These are phyloP conservation scores for Spheniscus humboldti DNA, from an alignment of 2,797 vertebrate genomes.

Conservation along the genomic window DNA sequence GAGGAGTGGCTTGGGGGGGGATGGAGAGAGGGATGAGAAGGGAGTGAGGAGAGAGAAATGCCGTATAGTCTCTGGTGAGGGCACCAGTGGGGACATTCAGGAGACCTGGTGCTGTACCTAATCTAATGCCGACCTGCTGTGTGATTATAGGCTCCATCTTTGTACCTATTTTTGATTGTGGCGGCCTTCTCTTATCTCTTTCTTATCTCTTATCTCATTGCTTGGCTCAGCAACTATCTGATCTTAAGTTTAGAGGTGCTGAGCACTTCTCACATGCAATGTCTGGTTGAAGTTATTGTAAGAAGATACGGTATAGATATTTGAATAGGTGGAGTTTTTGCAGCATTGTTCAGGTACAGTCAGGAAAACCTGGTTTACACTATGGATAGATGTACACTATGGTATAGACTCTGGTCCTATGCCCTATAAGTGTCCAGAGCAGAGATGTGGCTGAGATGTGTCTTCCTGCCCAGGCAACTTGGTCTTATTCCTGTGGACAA, in stretches of 20 bases:
- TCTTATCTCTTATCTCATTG: neutral
- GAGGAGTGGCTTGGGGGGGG: constrained; percentile 14
- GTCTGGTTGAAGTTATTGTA: neutral
- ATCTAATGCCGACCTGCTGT: neutral
- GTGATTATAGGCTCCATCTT: neutral
- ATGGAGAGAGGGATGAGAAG: neutral
- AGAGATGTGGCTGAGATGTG: neutral
- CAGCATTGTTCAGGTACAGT: neutral
- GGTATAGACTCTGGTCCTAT: neutral
- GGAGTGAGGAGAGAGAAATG: constrained; percentile 9
- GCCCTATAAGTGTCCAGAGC: neutral
- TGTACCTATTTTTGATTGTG: neutral
- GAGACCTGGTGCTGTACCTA: neutral
- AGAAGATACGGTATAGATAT: neutral
- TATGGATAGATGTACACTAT: neutral
- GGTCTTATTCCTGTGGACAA: neutral
- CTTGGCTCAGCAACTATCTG: neutral
- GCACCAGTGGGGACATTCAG: neutral
- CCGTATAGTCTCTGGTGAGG: neutral
- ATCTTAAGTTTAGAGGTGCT: neutral
- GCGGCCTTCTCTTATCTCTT: neutral
- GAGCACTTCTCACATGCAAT: neutral
- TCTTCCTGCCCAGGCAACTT: neutral
- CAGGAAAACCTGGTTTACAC: neutral
- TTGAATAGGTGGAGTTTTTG: neutral